Evolutionary conservation across 2,797 vertebrate genomes (phyloP).

Genomic region (Leptatherina wallacei): DNA sequence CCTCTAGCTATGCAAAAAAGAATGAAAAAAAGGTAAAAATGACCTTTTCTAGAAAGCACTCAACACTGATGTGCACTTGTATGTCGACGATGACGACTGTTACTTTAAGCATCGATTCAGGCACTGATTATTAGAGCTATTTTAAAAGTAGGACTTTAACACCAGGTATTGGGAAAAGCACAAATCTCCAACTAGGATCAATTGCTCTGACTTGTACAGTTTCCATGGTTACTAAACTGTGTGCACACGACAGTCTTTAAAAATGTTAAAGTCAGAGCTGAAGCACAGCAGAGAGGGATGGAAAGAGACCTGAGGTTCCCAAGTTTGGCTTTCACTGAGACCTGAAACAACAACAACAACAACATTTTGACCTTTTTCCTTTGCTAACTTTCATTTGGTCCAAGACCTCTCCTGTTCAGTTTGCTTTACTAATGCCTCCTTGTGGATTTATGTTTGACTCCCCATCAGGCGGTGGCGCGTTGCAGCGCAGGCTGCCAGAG

Average conservation of each 20-base stretch:
- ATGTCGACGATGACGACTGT: too few species aligned
- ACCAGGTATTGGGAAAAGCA: background rate
- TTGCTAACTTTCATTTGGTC: background rate
- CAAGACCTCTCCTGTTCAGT: background rate
- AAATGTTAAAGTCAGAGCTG: background rate
- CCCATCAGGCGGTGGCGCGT: background rate
- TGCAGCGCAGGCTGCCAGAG: constrained; percentile 1
- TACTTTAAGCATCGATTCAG: too few species aligned
- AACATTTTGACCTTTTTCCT: background rate
- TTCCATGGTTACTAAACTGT: background rate
- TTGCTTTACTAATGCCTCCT: background rate
- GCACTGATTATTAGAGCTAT: too few species aligned
- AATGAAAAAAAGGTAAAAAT: too few species aligned
- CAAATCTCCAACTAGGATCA: background rate
- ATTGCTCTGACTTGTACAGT: background rate
- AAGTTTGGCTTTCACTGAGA: background rate
- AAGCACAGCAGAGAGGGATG: background rate
- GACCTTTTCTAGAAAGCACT: background rate
- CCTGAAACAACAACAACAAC: too few species aligned
- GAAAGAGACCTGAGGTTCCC: too few species aligned
- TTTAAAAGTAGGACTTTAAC: background rate
- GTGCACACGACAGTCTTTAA: background rate
- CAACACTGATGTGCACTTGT: background rate
- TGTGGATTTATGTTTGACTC: background rate
- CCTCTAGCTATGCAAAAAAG: too few species aligned